These are phyloP conservation scores for Ctenochaetus hawaiiensis DNA, from an alignment of 2,797 vertebrate species.

Conservation along the genomic window DNA sequence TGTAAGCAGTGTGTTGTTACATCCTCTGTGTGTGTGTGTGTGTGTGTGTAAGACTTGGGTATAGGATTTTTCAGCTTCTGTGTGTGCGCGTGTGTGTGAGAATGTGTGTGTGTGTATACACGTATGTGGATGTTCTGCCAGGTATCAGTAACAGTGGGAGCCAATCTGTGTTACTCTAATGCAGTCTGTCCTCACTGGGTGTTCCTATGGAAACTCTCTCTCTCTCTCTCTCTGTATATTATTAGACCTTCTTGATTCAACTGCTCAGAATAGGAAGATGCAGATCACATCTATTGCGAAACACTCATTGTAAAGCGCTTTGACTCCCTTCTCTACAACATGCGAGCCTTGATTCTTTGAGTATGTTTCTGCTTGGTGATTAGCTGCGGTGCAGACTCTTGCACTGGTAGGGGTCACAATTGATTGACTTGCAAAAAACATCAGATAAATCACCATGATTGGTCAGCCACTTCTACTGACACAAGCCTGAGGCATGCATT, in stretches of 20 bases:
- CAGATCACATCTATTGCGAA: slow-evolving; percentile 69
- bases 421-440: slow-evolving; percentile 53
- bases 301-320: slow-evolving; percentile 53
- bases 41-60: slow-evolving; percentile 22
- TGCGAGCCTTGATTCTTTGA: slow-evolving; percentile 10
- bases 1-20: slow-evolving; percentile 64
- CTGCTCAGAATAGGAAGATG: slow-evolving; percentile 79
- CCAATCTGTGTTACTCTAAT: slow-evolving; percentile 79
- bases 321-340: slow-evolving; percentile 22
- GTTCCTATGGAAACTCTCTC: slow-evolving; percentile 85
- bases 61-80: slow-evolving; percentile 3
- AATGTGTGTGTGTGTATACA: slow-evolving; percentile 4
- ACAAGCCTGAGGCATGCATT: slow-evolving; percentile 24
- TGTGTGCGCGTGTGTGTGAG: slow-evolving; percentile 9
- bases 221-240: slow-evolving; percentile 74
- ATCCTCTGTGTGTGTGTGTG: slow-evolving; percentile 39
- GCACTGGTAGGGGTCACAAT: slow-evolving; percentile 34
- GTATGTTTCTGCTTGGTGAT: slow-evolving; percentile 29
- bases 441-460: slow-evolving; percentile 55
- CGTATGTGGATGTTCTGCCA: slow-evolving; percentile 60
- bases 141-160: slow-evolving; percentile 79
- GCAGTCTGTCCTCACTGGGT: slow-evolving; percentile 81
- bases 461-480: slow-evolving; percentile 43
- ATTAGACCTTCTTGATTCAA: slow-evolving; percentile 82
- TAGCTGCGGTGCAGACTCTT: slow-evolving; percentile 34